Base-by-base conservation (phyloP, 2,797 vertebrate genomes). In the Chlorospingus semifuscus region DNA sequence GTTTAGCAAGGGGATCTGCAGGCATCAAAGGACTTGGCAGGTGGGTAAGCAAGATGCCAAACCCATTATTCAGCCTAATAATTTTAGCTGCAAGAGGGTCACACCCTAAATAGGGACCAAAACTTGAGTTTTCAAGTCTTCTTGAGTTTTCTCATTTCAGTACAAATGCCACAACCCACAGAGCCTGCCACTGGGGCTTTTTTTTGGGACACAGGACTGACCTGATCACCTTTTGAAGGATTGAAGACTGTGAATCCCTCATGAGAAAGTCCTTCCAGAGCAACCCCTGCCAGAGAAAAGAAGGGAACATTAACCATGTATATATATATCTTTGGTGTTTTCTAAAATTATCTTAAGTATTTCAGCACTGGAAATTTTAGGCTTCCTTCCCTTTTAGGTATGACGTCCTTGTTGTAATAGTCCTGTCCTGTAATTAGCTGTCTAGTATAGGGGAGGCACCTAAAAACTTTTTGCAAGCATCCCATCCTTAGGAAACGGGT, bases 21-120 rank as follows among this genome's bases (percentile, higher is more conserved):
- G 99, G 99, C 34, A 99, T 99, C 97, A 99, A 99, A 97, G 99
- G 99, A 5, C 98, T 99, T n/a, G 96, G 98, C 95, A 99, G 98
- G 99, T 99, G 94, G 95, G 95, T 71, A 46, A 50, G 21, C 12
- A 56, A 66, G 32, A 44, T 22, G 6, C 39, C 41, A 80, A 61
- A 72, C 37, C 42, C 15, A 37, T 30, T 53, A 70, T 80, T 90
- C n/a, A 88, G 32, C 39, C 18, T 34, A 17, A 20, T 7, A 50
- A 6, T 57, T 65, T 36, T 24, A 69, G 16, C 34, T 66, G 19
- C n/a, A 86, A 53, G 53, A 34, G 19, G n/a, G 8, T 80, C 15
- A 55, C 3, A 19, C 34, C 6, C 26, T 80, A 49, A 84, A 23
- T 8, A 85, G 39, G 44, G 21, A 29, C 15, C 36, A 59, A 55